Base-by-base conservation (phyloP, 92 coral and sea anemone species). In the Porites evermanni region DNA sequence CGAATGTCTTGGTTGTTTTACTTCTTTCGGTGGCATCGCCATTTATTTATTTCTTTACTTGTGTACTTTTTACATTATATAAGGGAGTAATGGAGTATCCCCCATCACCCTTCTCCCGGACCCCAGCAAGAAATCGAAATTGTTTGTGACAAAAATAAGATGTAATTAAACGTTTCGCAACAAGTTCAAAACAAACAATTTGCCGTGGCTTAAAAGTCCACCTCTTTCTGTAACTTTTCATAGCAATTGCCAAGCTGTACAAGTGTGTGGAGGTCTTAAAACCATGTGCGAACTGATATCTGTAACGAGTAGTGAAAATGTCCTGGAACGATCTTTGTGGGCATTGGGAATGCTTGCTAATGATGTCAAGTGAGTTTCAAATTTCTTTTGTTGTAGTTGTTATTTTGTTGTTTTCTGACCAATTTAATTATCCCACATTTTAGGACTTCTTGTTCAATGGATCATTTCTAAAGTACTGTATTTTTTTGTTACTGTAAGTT, bases 321-420 rank as follows among this genome's bases (percentile, higher is more conserved):
- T 95, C 71, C 81, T 95, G n/a, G 99, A 96, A 72, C 92, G 98
- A 32, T 86, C 88, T 2, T 91, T 91, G 1, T 95, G 98, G 98
- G 92, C 98, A 3, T 73, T 96, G 24, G 93, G 94, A 29, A 89
- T 87, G 67, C 84, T 95, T 72, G 96, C 98, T 53, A 67, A 88
- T n/a, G 92, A 93, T 68, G 67, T 88, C 14, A 93, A 93, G 99
- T 92, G 85, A 84, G 89, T 54, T 18, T 13, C 32, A 63, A 4
- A 66, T 50, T 67, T 13, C 60, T 8, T 54, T 9, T 17, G 17
- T 21, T 24, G 26, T 8, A 19, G 75, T 72, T 17, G 2, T 72
- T 72, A 18, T 78, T 44, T 38, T 29, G 52, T 50, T n/a, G 14
- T 66, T 20, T 64, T 50, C 1, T 32, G 61, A 56, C 12, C 4